Evolutionary conservation across 1,140 invertebrate species (phyloP), one percentile per base, ranked within the genome.

Genomic region (Caerostris extrusa): DNA sequence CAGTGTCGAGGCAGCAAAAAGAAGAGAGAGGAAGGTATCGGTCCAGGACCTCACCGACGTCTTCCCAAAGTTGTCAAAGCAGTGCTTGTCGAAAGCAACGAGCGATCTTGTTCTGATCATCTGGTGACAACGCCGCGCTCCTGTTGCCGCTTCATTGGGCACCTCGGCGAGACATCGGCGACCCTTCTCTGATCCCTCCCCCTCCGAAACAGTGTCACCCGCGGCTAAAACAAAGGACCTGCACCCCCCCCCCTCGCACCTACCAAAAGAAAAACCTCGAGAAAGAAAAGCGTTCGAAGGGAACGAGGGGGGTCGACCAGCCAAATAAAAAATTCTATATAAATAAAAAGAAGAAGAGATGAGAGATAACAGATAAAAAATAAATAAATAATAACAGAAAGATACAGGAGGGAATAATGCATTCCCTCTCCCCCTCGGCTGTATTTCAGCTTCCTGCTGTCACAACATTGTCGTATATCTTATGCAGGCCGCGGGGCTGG

Each of bases 381-480:
- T 81, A 50, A 81, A 81, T 81, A 81, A 17, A 81, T 50, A 81
- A 81, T 81, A 67, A 67, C n/a, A 77, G 53, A 69, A 50, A 89
- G 50, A 89, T 69, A 71, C 69, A 71, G 71, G 69, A 89, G 69
- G 56, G 69, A 64, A 10, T 69, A n/a, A 64, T 71, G 64, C 53
- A 4, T 17, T 67, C 61, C 61, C 61, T n/a, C 61, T n/a, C 34
- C 2, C 34, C 34, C 34, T 67, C n/a, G 50, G 64, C 90, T 82
- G 90, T 82, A 91, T 82, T 81, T 81, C 8, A 56, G 34, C 34
- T 91, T 81, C 90, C 57, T 81, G 71, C 90, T 91, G 90, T 82
- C 90, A 91, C 71, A 91, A 91, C 90, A 91, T 82, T 81, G 90
- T 81, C 90, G 90, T 91, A 82, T 91, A 91, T 91, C 71, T 82